These are phyloP conservation scores for Megalops atlanticus DNA, from an alignment of 2,113 vertebrate genomes.

Conservation along the genomic window DNA sequence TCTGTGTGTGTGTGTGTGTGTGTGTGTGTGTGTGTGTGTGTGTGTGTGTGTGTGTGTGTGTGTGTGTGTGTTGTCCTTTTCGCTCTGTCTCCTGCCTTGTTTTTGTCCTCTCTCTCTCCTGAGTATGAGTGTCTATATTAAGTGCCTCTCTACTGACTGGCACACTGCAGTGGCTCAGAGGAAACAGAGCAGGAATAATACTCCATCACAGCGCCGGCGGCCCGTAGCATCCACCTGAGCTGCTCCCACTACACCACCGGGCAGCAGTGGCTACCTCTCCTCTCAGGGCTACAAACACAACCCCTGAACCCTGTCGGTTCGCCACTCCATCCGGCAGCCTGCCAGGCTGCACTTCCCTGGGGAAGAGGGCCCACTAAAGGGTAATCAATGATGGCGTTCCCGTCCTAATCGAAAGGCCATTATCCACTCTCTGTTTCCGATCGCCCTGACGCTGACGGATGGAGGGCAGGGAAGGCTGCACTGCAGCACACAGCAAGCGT, in stretches of 20 bases:
- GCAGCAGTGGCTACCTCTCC: too few relatives aligned
- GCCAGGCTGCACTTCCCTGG: not conserved
- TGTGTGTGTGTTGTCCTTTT: not conserved
- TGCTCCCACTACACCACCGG: too few relatives aligned
- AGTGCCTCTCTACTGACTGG: not conserved
- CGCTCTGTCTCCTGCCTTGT: not conserved
- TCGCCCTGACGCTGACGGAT: not conserved
- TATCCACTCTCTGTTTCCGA: not conserved
- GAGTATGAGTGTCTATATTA: not conserved
- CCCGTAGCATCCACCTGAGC: too few relatives aligned
- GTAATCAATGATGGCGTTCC: not conserved
- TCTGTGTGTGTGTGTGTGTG: not conserved
- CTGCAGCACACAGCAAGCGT: not conserved
- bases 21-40: not conserved
- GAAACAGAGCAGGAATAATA: too few relatives aligned
- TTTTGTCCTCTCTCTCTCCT: not conserved
- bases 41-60: not conserved
- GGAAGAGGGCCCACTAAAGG: not conserved
- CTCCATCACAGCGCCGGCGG: too few relatives aligned
- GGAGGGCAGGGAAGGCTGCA: too few relatives aligned
- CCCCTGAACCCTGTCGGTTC: not conserved
- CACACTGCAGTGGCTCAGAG: too few relatives aligned
- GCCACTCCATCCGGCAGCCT: not conserved
- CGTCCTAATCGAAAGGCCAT: conserved; percentile 3
- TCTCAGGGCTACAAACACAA: too few relatives aligned